Evolutionary conservation across 2,113 vertebrate genomes (phyloP), one percentile per base, ranked within the genome.

Genomic region (Marcusenius ussheri): DNA sequence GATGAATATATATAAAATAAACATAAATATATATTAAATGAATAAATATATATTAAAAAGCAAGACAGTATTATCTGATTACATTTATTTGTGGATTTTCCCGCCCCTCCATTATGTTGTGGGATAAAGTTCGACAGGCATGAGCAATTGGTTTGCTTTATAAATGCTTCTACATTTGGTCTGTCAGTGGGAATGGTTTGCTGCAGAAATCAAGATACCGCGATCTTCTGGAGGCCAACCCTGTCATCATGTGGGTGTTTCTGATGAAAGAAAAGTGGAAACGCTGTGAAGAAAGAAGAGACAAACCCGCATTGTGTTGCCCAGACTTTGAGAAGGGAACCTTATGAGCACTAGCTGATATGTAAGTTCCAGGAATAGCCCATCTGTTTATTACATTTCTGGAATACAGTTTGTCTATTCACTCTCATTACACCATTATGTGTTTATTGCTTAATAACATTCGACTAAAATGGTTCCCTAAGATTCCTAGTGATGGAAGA

Each of bases 261-360:
- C 74, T 80, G 74, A 91, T 89, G 84, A 92, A 89, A 91, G 95
- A 91, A 93, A 93, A 91, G 90, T 92, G 90, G 89, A 80, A 51
- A 94, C 92, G 89, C 91, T 92, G 91, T 94, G 90, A 91, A 91
- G 91, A 93, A 92, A 50, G 56, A 84, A 9, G 85, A 83, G 31
- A 31, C 21, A n/a, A 50, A 35, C 51, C 56, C 5, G 74, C 11
- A 15, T 83, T 83, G 56, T 46, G 58, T 45, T n/a, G 5, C 49
- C 35, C 49, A 8, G 45, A 39, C 49, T 47, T 27, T 24, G 53
- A 5, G 56, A 46, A 53, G 21, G 50, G 45, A 53, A 87, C 88
- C 56, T 74, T 84, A 21, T 46, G 24, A 77, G 42, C n/a, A 31
- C 88, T 88, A 58, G 70, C 46, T 51, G 46, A 70, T 51, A 85